Percentiles rank a stretch among this genome's conserved stretches.
Conservation (phyloP, 2,797 vertebrate genomes). For the Halcyon leucocephala region DNA sequence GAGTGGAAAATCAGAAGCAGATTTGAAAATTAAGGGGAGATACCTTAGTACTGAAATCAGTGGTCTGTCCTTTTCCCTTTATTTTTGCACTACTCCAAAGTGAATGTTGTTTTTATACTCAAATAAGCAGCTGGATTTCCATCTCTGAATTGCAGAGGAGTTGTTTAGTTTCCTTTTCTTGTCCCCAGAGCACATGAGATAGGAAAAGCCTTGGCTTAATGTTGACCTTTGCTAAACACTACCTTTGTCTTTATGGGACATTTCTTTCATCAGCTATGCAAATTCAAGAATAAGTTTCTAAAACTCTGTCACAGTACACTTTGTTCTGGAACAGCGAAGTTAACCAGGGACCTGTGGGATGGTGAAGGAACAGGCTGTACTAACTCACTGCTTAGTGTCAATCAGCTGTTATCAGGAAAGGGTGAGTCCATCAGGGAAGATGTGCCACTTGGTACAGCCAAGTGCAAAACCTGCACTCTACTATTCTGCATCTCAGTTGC, state of each 20-base stretch:
- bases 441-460: background rate
- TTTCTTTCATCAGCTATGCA: background rate
- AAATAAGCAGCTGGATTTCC: background rate
- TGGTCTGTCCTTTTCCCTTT: background rate
- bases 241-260: background rate
- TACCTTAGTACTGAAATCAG: background rate
- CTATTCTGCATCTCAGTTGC: background rate
- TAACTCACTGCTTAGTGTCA: background rate
- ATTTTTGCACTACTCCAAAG: background rate
- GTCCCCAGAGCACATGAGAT: background rate
- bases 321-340: background rate
- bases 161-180: background rate
- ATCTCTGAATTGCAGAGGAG: background rate
- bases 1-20: background rate
- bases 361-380: background rate
- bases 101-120: background rate
- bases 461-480: background rate
- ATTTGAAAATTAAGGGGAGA: background rate
- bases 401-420: background rate
- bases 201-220: background rate
- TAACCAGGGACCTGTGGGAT: background rate
- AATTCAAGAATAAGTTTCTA: background rate
- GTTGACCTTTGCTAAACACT: background rate
- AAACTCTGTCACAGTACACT: background rate
- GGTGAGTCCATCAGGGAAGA: background rate